phyloP scores from a whole-genome alignment of 2,113 vertebrate species.

The Mormyrus iriodes region DNA sequence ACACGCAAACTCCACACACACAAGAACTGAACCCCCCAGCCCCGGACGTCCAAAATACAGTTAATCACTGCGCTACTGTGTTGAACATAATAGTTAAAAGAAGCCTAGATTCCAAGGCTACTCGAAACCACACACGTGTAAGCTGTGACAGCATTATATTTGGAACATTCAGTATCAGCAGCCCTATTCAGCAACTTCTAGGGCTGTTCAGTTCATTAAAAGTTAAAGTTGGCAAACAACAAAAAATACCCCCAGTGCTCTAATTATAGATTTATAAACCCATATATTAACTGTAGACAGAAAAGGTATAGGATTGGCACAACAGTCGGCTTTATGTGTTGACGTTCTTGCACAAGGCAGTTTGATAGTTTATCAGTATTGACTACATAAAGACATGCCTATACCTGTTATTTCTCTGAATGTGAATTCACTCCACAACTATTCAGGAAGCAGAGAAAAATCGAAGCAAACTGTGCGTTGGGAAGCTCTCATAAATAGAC shows the following conservation, averaged over 20 bases:
- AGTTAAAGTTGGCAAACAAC: too few relatives aligned
- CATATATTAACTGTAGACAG: neutral
- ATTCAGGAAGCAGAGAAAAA: neutral
- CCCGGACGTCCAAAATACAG: too few relatives aligned
- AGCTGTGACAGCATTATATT: too few relatives aligned
- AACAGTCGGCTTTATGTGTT: neutral
- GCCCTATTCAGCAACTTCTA: too few relatives aligned
- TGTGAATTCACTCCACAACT: neutral
- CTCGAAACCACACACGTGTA: too few relatives aligned
- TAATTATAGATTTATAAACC: neutral
- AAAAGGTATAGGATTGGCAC: neutral
- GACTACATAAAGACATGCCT: neutral
- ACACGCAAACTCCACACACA: too few relatives aligned
- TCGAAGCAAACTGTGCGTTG: neutral
- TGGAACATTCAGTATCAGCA: too few relatives aligned
- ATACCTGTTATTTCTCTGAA: neutral
- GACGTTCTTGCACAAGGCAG: neutral
- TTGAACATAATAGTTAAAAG: too few relatives aligned
- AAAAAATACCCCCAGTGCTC: neutral
- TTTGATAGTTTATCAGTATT: neutral
- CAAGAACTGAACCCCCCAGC: too few relatives aligned
- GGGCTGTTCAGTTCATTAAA: too few relatives aligned
- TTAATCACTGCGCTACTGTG: too few relatives aligned
- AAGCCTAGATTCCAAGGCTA: too few relatives aligned
- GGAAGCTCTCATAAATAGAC: neutral